A percentile compares a stretch with the other conserved stretches of the same genome.
Evolutionary conservation across 2,888 invertebrate genomes (phyloP).

Genomic region (Melipona bicolor): DNA sequence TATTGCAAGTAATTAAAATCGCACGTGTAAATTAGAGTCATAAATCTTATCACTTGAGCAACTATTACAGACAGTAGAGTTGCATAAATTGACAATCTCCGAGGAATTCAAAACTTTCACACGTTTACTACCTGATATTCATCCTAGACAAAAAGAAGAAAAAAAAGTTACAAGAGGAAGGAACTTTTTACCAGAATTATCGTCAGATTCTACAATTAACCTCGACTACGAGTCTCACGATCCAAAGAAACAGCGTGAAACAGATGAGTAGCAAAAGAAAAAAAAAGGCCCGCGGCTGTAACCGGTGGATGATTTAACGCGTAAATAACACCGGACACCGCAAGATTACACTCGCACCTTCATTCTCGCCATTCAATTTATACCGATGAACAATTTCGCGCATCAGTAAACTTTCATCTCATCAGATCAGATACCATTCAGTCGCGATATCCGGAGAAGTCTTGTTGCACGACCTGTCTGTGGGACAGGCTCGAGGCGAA

Average conservation of each 20-base stretch:
- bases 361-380: background rate
- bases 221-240: background rate
- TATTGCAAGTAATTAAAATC: no score
- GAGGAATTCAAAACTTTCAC: no score
- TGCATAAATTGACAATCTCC: no score
- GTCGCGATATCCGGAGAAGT: background rate
- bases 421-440: background rate
- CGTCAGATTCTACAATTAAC: background rate
- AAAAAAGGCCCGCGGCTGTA: background rate
- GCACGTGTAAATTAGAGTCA: no score
- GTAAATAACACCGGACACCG: background rate
- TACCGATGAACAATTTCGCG: constrained; percentile 1
- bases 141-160: background rate
- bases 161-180: background rate
- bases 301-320: background rate
- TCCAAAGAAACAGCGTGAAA: background rate
- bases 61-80: no score
- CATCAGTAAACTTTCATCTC: background rate
- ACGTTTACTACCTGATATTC: no score
- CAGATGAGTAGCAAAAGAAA: background rate
- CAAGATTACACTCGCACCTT: background rate
- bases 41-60: no score
- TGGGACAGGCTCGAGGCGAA: background rate
- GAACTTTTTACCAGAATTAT: background rate
- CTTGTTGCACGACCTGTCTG: no score